These are phyloP conservation scores for Sinocyclocheilus anshuiensis DNA, from an alignment of 2,113 vertebrate genomes.

Conservation along the genomic window DNA sequence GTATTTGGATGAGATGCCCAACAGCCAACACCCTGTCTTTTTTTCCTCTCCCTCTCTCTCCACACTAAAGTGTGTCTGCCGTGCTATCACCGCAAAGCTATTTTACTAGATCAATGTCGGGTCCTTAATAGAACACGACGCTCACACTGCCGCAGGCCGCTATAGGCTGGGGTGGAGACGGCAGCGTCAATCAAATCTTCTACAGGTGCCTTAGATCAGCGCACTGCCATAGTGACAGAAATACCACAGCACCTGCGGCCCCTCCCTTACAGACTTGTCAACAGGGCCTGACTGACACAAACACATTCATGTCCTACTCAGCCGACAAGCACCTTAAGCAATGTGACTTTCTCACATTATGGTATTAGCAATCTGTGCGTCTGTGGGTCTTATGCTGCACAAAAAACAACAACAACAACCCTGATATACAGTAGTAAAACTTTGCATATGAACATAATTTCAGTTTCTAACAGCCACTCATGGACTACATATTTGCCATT, in stretches of 20 bases:
- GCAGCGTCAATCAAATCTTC: conserved; percentile 25
- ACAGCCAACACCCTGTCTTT: conserved; percentile 34
- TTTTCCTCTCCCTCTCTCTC: conserved; percentile 21
- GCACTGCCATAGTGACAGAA: neutral
- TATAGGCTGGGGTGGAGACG: neutral
- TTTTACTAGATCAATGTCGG: conserved; percentile 44
- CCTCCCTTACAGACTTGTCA: neutral
- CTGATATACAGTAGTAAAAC: neutral
- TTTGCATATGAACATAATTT: neutral
- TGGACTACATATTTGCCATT: neutral
- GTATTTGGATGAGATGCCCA: conserved; percentile 52
- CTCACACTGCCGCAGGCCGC: neutral
- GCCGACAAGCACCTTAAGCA: neutral
- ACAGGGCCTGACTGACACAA: neutral
- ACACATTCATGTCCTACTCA: neutral
- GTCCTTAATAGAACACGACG: conserved; percentile 29
- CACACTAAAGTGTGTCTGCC: conserved; percentile 40
- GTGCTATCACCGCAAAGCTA: conserved; percentile 32
- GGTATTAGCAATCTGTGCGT: neutral
- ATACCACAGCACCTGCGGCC: neutral
- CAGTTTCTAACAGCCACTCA: neutral
- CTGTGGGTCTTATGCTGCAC: neutral
- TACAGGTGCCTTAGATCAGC: conserved; percentile 5
- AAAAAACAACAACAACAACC: neutral
- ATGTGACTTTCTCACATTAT: neutral